Conservation (phyloP, 2,888 invertebrate genomes). For the Lasioglossum calceatum region DNA sequence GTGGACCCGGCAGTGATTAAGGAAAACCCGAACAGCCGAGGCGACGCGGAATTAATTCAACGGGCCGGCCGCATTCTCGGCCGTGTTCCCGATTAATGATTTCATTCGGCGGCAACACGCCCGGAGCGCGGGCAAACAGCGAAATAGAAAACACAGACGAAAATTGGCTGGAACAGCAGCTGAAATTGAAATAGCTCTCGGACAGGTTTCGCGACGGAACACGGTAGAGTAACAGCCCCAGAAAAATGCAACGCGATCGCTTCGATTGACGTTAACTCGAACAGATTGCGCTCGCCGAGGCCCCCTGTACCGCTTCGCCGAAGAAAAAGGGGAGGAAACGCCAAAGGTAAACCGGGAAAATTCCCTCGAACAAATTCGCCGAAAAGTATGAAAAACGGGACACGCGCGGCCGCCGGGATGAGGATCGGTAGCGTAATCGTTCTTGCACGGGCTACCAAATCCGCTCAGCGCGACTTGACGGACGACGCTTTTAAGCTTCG, state of each 20-base stretch:
- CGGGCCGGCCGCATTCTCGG: neutral
- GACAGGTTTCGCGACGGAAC: neutral
- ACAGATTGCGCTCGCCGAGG: neutral
- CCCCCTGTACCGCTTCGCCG: neutral
- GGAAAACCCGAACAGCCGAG: conserved; percentile 20
- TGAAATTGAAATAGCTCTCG: neutral
- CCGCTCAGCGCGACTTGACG: conserved; percentile 62
- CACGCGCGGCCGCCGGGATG: neutral
- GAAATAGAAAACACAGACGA: neutral
- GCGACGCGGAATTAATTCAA: conserved; percentile 18
- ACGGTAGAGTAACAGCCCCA: neutral
- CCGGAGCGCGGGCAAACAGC: neutral
- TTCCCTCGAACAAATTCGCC: conserved; percentile 34
- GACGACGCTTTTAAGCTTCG: conserved; percentile 64
- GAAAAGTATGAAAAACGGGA: conserved; percentile 52
- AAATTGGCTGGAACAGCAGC: neutral
- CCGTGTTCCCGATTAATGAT: conserved; percentile 20
- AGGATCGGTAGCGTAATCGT: conserved; percentile 41
- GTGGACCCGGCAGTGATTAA: conserved; percentile 19
- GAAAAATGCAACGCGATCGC: neutral
- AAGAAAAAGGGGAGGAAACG: neutral
- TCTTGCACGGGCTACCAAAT: conserved; percentile 57
- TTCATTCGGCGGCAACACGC: conserved; percentile 3
- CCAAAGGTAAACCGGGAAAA: conserved; percentile 15
- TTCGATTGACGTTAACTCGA: neutral